Percentiles rank a stretch among this genome's conserved stretches.
Evolutionary conservation across 2,888 invertebrate genomes (phyloP).

Genomic region (Mythimna loreyi): DNA sequence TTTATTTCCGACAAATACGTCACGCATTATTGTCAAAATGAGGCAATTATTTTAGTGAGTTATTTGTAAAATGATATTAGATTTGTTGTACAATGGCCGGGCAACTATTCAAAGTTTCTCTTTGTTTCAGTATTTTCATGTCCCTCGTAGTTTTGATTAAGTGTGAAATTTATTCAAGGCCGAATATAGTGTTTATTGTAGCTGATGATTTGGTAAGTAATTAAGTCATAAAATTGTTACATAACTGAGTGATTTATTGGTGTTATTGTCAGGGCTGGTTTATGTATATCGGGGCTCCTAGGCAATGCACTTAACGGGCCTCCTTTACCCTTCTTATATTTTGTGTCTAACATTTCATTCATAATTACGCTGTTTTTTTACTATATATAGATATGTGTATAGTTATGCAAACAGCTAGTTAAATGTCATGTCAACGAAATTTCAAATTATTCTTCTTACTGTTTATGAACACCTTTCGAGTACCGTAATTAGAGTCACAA

Average conservation of each 20-base stretch:
- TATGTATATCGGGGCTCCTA: too few species aligned
- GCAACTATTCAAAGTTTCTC: constrained; percentile 7
- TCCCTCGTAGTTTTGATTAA: constrained; percentile 43
- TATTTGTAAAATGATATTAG: constrained; percentile 18
- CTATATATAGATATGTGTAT: too few species aligned
- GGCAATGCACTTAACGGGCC: too few species aligned
- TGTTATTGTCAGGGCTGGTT: too few species aligned
- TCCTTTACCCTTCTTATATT: too few species aligned
- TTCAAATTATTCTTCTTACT: too few species aligned
- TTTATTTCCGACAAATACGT: constrained; percentile 23
- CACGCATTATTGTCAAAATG: constrained; percentile 27
- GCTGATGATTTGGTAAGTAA: constrained; percentile 95
- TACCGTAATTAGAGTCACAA: too few species aligned
- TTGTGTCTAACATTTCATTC: too few species aligned
- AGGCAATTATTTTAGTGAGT: constrained; percentile 15
- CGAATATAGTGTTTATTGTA: constrained; percentile 94
- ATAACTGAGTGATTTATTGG: neutral
- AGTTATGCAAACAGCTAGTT: too few species aligned
- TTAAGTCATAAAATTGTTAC: neutral
- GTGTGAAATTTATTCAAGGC: constrained; percentile 71
- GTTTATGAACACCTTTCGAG: too few species aligned
- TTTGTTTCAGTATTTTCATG: constrained; percentile 48
- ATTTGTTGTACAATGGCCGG: neutral
- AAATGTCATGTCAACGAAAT: too few species aligned
- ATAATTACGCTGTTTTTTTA: too few species aligned